Evolutionary conservation across 2,797 vertebrate species (phyloP), one percentile per base, ranked within the genome.

Genomic region (Gymnocypris eckloni): DNA sequence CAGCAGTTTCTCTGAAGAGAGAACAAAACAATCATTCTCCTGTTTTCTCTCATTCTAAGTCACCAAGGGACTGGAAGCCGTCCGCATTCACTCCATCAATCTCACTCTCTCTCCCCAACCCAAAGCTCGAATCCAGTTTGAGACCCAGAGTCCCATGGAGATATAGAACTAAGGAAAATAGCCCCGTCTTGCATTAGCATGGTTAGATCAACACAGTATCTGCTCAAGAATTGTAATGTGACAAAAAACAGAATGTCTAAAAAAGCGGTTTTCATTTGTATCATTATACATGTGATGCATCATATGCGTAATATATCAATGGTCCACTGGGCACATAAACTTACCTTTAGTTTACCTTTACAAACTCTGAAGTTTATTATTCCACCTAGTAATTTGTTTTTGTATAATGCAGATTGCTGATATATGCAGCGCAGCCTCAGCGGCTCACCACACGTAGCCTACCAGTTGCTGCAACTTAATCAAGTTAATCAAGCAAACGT

Each of bases 71-170:
- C 85, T 92, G 90, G 86, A 89, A 90, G 85, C 79, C 79, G 59
- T 93, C 90, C 86, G 79, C 79, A 79, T 92, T 90, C 89, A 92
- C 91, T 93, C 90, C 81, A 88, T 93, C 88, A 91, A 87, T 91
- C 87, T 86, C 83, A 67, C 76, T 90, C 88, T 90, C 79, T 81
- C 85, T 48, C 73, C 79, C 86, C 56, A 52, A 85, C 83, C 87
- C 33, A 66, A 82, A 79, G 81, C 81, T 64, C 79, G 66, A 48
- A 81, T 77, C 85, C 81, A 75, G 79, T 85, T 52, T 33, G 50
- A 86, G 81, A 89, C 79, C 83, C 88, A 91, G 87, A 90, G 87
- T 91, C 85, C 79, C 86, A 89, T 66, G 73, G 89, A 91, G 85
- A 92, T 88, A 91, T 20, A 50, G 81, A 88, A 89, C 89, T 89